Base-by-base conservation (phyloP, 2,113 vertebrate genomes). In the Acinonyx jubatus region DNA sequence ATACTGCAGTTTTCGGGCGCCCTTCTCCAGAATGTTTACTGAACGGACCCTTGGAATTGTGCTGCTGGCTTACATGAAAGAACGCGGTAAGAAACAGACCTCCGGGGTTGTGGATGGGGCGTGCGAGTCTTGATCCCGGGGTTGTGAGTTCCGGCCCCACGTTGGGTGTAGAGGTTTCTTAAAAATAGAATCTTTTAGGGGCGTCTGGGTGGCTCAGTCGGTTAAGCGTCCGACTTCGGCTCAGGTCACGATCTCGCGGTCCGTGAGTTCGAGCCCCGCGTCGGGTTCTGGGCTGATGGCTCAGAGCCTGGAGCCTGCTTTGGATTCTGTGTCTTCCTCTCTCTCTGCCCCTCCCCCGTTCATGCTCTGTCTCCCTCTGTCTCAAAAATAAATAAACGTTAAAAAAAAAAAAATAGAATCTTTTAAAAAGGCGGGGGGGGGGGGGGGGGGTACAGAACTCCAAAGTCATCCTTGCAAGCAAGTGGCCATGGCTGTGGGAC, bases 191-290 rank as follows among this genome's bases (percentile, higher is more conserved):
- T 73, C 11, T 73, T 25, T 25, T 45, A 25, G 69, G 69, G 69
- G 69, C 4, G 19, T 19, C 69, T 38, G n/a, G 16, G 9, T 5
- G 19, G 19, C 21, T 23, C 19, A 19, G 69, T 71, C 45, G 9
- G 4, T 71, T 23, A 38, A 71, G 68, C 16, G 33, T 9, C 33
- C 23, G 19, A n/a, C n/a, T 23, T 36, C 4, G 1, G 69, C n/a
- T 71, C 69, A 38, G 19, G 69, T 23, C 9, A 16, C 21, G 2
- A 71, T 71, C 69, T 19, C n/a, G 3, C n/a, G 4, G 10, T 12
- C n/a, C 19, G 45, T 71, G 19, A 9, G 15, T 10, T n/a, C 4
- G n/a, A 33, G 18, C n/a, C 6, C 29, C 2, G 3, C 68, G 0
- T 71, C n/a, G 0, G 4, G 68, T 0, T 45, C 45, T 45, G 45